Base-by-base conservation (phyloP, 2,113 vertebrate species). In the Corythoichthys haematopterus region DNA sequence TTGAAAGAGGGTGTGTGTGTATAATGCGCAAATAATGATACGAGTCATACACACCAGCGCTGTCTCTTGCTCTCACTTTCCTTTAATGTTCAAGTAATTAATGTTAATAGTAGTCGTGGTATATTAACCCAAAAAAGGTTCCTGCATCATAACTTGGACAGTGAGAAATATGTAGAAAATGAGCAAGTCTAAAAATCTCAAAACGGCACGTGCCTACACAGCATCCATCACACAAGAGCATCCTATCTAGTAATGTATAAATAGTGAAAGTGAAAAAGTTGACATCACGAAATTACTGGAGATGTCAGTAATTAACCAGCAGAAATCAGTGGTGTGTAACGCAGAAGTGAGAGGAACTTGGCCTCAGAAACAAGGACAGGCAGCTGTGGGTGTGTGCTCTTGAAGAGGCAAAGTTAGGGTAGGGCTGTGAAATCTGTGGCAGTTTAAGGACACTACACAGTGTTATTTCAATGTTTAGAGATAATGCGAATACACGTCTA, bases 361-460 rank as follows among this genome's bases (percentile, higher is more conserved):
- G 55, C n/a, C 46, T 69, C 38, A 12, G 59, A 74, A 64, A 70
- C 62, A 55, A 75, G 28, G 4, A 36, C 6, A 53, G 60, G 47
- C 16, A 64, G 50, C 46, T 28, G 20, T 33, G 52, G 15, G 15
- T 9, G 40, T 62, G 63, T 66, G 46, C 75, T 68, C 35, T 8
- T 68, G 64, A 66, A 15, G 57, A 78, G 69, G 38, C 58, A 60
- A 60, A 56, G 43, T 64, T 70, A 72, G 70, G 20, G 69, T 59
- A 68, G 37, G 47, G 60, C 46, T 28, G 38, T 16, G n/a, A 65
- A 74, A 70, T 59, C 35, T 20, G 40, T 46, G 73, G 74, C 78
- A 36, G 28, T 6, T 35, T 35, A 37, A 64, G 45, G n/a, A 12
- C 47, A 50, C 12, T 1, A 2, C 9, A 33, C 14, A 37, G 1